Conservation (phyloP, 2,113 vertebrate species). For the Circaetus gallicus region DNA sequence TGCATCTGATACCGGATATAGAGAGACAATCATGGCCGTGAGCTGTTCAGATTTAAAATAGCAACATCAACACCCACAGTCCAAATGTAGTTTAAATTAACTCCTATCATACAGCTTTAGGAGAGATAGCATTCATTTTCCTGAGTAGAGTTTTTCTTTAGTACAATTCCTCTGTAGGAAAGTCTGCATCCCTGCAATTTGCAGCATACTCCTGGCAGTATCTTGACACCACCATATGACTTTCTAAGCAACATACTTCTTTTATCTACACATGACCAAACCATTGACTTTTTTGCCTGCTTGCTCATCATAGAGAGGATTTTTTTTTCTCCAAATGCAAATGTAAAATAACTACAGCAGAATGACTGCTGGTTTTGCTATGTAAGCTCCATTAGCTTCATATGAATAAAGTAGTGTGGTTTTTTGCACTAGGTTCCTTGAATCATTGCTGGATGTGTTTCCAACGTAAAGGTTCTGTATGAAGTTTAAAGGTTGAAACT, state of each 20-base stretch:
- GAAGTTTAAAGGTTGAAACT: not conserved
- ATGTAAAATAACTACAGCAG: not conserved
- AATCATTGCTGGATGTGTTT: not conserved
- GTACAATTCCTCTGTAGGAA: not conserved
- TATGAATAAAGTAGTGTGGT: not conserved
- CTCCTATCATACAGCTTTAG: not conserved
- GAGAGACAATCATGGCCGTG: not conserved
- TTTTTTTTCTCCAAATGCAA: not conserved
- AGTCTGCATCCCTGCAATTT: not conserved
- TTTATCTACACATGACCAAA: not conserved
- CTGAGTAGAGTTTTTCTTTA: not conserved
- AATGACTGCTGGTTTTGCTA: not conserved
- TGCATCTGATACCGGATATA: not conserved
- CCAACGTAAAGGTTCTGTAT: not conserved
- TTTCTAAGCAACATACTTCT: not conserved
- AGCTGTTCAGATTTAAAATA: constrained; percentile 11
- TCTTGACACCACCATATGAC: not conserved
- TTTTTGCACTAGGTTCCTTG: not conserved
- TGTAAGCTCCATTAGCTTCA: not conserved
- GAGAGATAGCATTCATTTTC: not conserved
- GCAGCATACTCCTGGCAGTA: not conserved
- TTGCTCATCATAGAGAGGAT: not conserved
- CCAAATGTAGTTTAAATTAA: constrained; percentile 11
- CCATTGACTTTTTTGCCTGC: not conserved
- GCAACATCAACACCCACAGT: not conserved